Evolutionary conservation across 2,888 invertebrate species (phyloP), one percentile per base, ranked within the genome.

Genomic region (Vanessa cardui): DNA sequence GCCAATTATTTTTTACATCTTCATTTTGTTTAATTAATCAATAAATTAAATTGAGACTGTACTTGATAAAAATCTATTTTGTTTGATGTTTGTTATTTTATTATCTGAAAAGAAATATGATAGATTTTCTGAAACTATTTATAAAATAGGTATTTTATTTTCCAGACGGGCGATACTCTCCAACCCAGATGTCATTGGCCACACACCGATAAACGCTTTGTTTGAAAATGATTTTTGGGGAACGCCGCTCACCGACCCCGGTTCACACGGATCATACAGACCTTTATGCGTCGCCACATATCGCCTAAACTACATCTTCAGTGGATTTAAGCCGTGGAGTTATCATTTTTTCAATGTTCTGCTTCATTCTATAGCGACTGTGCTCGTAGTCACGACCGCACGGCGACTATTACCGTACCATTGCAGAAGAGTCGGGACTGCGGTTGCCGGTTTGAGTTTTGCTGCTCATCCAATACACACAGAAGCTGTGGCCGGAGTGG

Each of bases 161-260:
- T 78, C 64, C 96, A 99, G 99, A 86, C 97, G 99, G 81, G 99
- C 99, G 76, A 98, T 99, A 83, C 94, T 98, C 86, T 97, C 96
- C 83, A 99, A 99, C 90, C 97, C 97, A 73, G 99, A 99, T 91
- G 95, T 99, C 80, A 94, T 96, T 80, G 96, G 97, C 72, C 95
- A 95, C 78, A 96, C 97, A 71, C 96, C 98, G 69, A 95, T 98
- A 94, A 94, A 94, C 77, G 95, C 96, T 76, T 94, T 98, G 78
- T 95, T 98, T 83, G 95, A 95, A 86, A 96, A 99, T 93, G 99
- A 99, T 93, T 99, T 99, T 93, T 99, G 99, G 99, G 99, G 99
- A 61, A 99, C 99, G 52, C 97, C 98, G 69, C 94, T 99, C 79
- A 95, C 95, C 76, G 98, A 98, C 92, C 95, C 96, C 73, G 99